phyloP scores from a whole-genome alignment of 2,888 invertebrate species.

The Ophion ellenae region DNA sequence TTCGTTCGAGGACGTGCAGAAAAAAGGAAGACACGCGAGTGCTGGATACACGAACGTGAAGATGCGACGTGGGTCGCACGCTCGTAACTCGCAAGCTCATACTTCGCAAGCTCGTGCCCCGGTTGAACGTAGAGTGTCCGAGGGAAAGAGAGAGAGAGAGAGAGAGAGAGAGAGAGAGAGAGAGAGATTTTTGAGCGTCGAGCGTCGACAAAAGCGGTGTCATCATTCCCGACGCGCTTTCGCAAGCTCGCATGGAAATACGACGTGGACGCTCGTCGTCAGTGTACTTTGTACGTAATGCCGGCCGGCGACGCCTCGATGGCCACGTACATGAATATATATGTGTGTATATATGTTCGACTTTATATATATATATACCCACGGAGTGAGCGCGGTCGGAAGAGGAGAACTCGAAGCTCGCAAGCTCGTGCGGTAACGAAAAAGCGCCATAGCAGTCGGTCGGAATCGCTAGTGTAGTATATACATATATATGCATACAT shows the following conservation, averaged over 20 bases:
- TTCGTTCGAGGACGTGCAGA: too few relatives aligned
- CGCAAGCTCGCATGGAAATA: neutral
- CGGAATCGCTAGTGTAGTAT: constrained; percentile 7
- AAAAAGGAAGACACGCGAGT: too few relatives aligned
- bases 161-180: too few relatives aligned
- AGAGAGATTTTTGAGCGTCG: constrained; percentile 2
- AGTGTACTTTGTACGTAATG: constrained; percentile 17
- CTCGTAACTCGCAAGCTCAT: too few relatives aligned
- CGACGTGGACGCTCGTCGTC: constrained; percentile 7
- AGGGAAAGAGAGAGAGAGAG: too few relatives aligned
- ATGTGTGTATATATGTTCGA: too few relatives aligned
- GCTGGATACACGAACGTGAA: too few relatives aligned
- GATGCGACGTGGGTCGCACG: too few relatives aligned
- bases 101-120: too few relatives aligned
- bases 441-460: neutral
- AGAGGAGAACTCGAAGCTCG: constrained; percentile 22
- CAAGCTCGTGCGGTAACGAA: constrained; percentile 42
- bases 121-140: too few relatives aligned
- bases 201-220: constrained; percentile 24
- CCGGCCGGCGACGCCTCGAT: constrained; percentile 53
- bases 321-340: constrained; percentile 2
- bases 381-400: constrained; percentile 18
- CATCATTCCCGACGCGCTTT: constrained; percentile 21
- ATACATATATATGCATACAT: neutral
- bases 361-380: constrained; percentile 25